Evolutionary conservation across 2,113 vertebrate genomes (phyloP), one percentile per base, ranked within the genome.

Genomic region (Oceanodroma tethys): DNA sequence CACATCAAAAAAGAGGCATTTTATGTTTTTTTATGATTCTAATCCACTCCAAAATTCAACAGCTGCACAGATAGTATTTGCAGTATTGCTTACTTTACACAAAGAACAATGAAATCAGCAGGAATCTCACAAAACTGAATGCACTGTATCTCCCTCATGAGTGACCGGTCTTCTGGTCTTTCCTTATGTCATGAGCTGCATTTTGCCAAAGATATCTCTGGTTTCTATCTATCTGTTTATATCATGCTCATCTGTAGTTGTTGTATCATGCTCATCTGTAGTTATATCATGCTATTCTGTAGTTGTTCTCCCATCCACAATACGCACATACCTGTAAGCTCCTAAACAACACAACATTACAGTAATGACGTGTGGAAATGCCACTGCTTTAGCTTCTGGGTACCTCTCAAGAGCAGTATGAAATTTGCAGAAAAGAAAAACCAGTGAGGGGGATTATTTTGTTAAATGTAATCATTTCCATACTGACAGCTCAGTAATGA

Each of bases 371-470:
- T 42, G 32, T 10, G 79, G 73, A 63, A 56, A 67, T 85, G 17
- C 9, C 62, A 43, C 21, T 75, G 32, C 48, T 72, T 94, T 65
- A 53, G 13, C 19, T 73, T 25, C 73, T 89, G 50, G 16, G 29
- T 58, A 38, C 38, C 72, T 78, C 73, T 71, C 13, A 55, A 63
- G 43, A 86, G 16, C 15, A 40, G 29, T 30, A 47, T 9, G 36
- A 89, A 91, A 83, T 47, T 43, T 72, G 25, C 34, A 90, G 80
- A 63, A 52, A 70, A 56, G 30, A 55, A 87, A 91, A 78, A 47
- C 7, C 62, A 81, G 2, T 7, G 25, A 38, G 12, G 11, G 43
- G 50, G 58, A 56, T 65, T 93, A 27, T 56, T 88, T 71, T 73
- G 68, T 58, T 45, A 72, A 74, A 70, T 1, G 2, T 13, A 76